Evolutionary conservation across 2,797 vertebrate species (phyloP), one percentile per base, ranked within the genome.

Genomic region (Arremon brunneinucha): DNA sequence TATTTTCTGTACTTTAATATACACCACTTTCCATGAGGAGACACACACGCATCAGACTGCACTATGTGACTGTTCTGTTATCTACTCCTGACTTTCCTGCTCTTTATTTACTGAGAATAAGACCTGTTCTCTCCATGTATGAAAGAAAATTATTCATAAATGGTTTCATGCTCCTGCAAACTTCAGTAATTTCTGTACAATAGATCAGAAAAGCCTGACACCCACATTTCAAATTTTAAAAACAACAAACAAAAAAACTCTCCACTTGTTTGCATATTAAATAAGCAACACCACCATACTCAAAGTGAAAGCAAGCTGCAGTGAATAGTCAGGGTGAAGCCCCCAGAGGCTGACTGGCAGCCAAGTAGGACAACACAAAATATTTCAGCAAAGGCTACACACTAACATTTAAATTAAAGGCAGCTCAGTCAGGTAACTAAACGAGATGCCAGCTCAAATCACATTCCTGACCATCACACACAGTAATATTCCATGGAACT

Each of bases 161-260:
- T 11, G 34, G 63, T 56, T 96, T 85, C 96, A 68, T 83, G n/a
- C 35, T 90, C 41, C 60, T 74, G 39, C n/a, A 91, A 95, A 95
- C 96, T 32, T 93, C 82, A 96, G 88, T 83, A 94, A 96, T 94
- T 97, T 92, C 95, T 96, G 55, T 47, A 50, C 9, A 35, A 57
- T 1, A 65, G n/a, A 82, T 57, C 44, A 63, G 63, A 43, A 91
- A 47, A 77, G 41, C 28, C 72, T 32, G 20, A 92, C 30, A 83
- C 3, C 6, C 23, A 76, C 20, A n/a, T 62, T 44, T 46, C 50
- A 82, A 44, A 50, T 34, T 17, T 17, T 22, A 30, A 60, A 20
- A 4, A 32, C 11, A 28, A 18, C 10, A 8, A 47, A 14, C 3
- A 5, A 57, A 24, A 50, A 17, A 28, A 1, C 49, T 4, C n/a